Conservation (phyloP, 2,888 invertebrate genomes). For the Spialia ferax region DNA sequence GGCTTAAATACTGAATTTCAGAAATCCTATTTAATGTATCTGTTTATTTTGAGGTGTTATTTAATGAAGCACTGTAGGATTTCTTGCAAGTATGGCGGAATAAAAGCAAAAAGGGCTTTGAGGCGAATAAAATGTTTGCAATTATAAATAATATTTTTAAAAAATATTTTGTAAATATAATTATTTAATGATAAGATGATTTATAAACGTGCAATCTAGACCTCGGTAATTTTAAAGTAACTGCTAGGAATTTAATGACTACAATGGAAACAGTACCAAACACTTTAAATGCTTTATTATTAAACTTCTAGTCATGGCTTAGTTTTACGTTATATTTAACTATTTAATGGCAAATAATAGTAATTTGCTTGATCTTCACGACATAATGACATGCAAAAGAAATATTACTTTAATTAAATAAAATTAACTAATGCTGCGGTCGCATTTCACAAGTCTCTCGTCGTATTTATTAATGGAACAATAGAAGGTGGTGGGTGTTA, state of each 20-base stretch:
- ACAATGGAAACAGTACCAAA: slow-evolving; percentile 50
- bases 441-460: slow-evolving; percentile 34
- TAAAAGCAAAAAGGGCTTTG: slow-evolving; percentile 53
- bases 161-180: slow-evolving; percentile 84
- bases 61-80: slow-evolving; percentile 31
- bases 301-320: slow-evolving; percentile 68
- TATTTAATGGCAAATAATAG: slow-evolving; percentile 53
- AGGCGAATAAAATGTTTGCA: slow-evolving; percentile 64
- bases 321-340: slow-evolving; percentile 45
- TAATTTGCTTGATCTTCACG: slow-evolving; percentile 38
- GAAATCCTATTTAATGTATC: slow-evolving; percentile 25
- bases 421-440: slow-evolving; percentile 23
- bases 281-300: slow-evolving; percentile 57
- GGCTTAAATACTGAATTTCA: slow-evolving; percentile 36
- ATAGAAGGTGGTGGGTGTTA: not conserved
- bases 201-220: slow-evolving; percentile 81
- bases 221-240: slow-evolving; percentile 66
- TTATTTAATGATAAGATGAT: slow-evolving; percentile 59
- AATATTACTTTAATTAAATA: not conserved
- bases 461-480: not conserved
- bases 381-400: not conserved
- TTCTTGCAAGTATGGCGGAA: slow-evolving; percentile 20
- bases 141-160: slow-evolving; percentile 80
- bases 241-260: slow-evolving; percentile 70
- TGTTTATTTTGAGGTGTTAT: slow-evolving; percentile 33